Evolutionary conservation across 1,140 invertebrate genomes (phyloP), one percentile per base, ranked within the genome.

Genomic region (Spodoptera frugiperda): DNA sequence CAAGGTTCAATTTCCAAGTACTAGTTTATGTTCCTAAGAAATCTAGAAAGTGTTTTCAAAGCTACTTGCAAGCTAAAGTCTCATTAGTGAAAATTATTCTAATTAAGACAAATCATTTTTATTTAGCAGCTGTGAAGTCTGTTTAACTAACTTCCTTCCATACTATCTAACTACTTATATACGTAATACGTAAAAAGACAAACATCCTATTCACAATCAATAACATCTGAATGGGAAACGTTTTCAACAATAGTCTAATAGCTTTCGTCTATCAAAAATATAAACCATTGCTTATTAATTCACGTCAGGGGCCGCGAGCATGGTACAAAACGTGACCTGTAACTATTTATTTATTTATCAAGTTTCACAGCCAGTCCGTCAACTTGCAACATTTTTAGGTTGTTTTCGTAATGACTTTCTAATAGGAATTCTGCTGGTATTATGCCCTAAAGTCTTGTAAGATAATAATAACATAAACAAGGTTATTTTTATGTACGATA

Each of bases 321-420:
- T 92, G 91, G 87, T 85, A 82, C 54, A 89, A 93, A 92, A 92
- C 91, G 91, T 93, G 91, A 93, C 87, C 82, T 83, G 73, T 87
- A 91, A 73, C 82, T 91, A 73, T 73, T 73, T 73, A 91, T 92
- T 89, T 93, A 92, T 93, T 88, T 89, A 90, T 91, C 80, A 77
- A 82, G 78, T 82, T 85, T 78, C 78, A 80, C 83, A 84, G 83
- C 75, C 81, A 65, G 80, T 63, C 79, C 84, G 87, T 89, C 88
- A 91, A 78, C 83, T 87, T 81, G 75, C 67, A 65, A 73, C 73
- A 79, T 74, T 85, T 84, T 51, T 78, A 84, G 82, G 87, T 89
- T 90, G 86, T 87, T 84, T 84, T 82, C 73, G 73, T 84, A 84
- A 77, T 76, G 44, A 85, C 82, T 85, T 84, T 83, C 76, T 78